Percentiles rank a stretch among this genome's conserved stretches.
Conservation (phyloP, 2,888 invertebrate genomes). For the Caenorhabditis imperialis region DNA sequence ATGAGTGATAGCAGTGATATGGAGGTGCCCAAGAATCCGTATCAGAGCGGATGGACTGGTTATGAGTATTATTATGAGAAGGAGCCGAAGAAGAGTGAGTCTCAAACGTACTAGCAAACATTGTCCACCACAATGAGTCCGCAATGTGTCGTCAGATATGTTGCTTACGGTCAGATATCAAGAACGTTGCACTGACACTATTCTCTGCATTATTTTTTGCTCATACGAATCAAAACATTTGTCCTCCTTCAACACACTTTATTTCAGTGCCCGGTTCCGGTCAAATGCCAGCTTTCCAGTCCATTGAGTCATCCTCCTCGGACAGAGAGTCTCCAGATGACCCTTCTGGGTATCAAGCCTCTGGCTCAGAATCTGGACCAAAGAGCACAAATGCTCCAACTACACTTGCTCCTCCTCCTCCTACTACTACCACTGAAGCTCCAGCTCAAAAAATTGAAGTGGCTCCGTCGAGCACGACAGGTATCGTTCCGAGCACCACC, state of each 20-base stretch:
- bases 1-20: slow-evolving; percentile 10
- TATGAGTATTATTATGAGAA: slow-evolving; percentile 55
- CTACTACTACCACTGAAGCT: background rate
- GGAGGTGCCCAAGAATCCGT: slow-evolving; percentile 40
- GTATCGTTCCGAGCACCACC: background rate
- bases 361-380: slow-evolving; percentile 9
- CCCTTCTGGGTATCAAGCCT: slow-evolving; percentile 14
- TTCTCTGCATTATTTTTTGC: too few relatives aligned
- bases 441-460: slow-evolving; percentile 15
- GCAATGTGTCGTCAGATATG: too few relatives aligned
- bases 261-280: slow-evolving; percentile 6
- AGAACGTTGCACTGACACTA: too few relatives aligned
- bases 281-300: slow-evolving; percentile 37
- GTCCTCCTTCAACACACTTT: too few relatives aligned
- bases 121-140: too few relatives aligned
- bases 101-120: too few relatives aligned
- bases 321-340: slow-evolving; percentile 37
- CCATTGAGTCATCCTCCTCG: slow-evolving; percentile 7
- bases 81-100: slow-evolving; percentile 20
- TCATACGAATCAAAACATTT: too few relatives aligned
- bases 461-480: slow-evolving; percentile 30
- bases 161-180: too few relatives aligned
- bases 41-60: slow-evolving; percentile 47
- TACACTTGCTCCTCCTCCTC: background rate
- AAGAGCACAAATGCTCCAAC: background rate